Conservation (phyloP, 2,888 invertebrate genomes). For the Gortyna flavago region DNA sequence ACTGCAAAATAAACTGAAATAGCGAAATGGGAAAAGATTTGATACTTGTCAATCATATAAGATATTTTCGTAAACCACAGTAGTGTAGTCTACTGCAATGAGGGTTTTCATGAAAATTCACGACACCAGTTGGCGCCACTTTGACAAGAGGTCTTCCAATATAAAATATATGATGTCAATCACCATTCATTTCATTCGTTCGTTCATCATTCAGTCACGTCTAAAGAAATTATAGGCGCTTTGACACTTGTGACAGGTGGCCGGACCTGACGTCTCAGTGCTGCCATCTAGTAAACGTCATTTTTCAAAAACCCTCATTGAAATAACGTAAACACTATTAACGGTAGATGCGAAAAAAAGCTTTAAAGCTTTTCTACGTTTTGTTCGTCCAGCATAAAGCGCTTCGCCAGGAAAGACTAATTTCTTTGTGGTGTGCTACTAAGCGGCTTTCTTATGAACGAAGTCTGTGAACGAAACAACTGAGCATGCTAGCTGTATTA, state of each 20-base stretch:
- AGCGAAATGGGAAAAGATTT: neutral
- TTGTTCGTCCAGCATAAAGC: conserved; percentile 24
- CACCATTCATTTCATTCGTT: too few species aligned
- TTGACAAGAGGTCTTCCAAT: too few species aligned
- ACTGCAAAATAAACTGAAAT: neutral
- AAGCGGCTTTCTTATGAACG: conserved; percentile 20
- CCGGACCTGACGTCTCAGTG: too few species aligned
- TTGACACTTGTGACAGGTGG: too few species aligned
- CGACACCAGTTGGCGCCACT: too few species aligned
- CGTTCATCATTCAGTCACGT: too few species aligned
- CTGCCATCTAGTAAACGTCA: too few species aligned
- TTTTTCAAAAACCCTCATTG: too few species aligned
- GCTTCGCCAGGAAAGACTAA: conserved; percentile 38
- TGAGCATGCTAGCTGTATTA: conserved; percentile 10
- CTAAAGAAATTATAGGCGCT: too few species aligned
- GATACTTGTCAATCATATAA: conserved; percentile 27
- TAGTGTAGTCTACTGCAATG: neutral
- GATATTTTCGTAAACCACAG: neutral
- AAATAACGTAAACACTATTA: conserved; percentile 38
- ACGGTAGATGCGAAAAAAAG: neutral
- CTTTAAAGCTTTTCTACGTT: conserved; percentile 1
- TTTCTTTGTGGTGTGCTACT: conserved; percentile 36
- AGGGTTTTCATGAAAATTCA: too few species aligned
- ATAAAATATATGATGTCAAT: too few species aligned
- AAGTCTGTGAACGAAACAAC: conserved; percentile 9